Evolutionary conservation across 2,797 vertebrate species (phyloP).

Genomic region (Petrocephalus schoutedeni): DNA sequence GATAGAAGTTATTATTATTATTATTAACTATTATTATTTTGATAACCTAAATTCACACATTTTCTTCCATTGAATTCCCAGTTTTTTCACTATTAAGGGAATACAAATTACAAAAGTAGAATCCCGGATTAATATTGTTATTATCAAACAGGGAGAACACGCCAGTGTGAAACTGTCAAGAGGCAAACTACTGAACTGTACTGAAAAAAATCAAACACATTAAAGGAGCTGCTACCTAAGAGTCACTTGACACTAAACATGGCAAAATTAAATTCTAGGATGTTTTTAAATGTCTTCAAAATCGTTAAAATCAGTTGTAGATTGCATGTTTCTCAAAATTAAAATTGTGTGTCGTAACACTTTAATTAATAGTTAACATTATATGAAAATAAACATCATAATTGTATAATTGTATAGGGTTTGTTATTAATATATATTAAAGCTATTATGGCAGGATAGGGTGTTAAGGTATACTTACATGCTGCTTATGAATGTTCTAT

Average conservation of each 20-base stretch:
- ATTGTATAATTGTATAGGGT: not conserved
- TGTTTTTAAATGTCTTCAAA: not conserved
- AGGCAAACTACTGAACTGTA: not conserved
- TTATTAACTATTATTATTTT: not conserved
- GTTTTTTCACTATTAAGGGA: not conserved
- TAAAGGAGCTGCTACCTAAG: not conserved
- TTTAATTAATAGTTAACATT: not conserved
- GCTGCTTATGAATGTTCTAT: not conserved
- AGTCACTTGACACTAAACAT: not conserved
- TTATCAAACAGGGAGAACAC: not conserved
- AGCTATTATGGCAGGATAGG: not conserved
- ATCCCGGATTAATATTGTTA: not conserved
- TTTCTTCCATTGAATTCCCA: not conserved
- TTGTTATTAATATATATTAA: not conserved
- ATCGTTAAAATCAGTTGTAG: not conserved
- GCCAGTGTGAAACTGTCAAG: not conserved
- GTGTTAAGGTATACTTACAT: not conserved
- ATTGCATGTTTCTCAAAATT: not conserved
- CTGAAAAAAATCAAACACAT: not conserved
- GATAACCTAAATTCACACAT: not conserved
- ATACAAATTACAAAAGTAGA: not conserved
- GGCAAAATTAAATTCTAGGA: not conserved
- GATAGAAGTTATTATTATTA: not conserved
- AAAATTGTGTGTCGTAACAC: not conserved
- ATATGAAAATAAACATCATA: not conserved